A percentile compares a stretch with the other conserved stretches of the same genome.
phyloP scores from a whole-genome alignment of 2,888 invertebrate genomes.

The Exocentrus adspersus region DNA sequence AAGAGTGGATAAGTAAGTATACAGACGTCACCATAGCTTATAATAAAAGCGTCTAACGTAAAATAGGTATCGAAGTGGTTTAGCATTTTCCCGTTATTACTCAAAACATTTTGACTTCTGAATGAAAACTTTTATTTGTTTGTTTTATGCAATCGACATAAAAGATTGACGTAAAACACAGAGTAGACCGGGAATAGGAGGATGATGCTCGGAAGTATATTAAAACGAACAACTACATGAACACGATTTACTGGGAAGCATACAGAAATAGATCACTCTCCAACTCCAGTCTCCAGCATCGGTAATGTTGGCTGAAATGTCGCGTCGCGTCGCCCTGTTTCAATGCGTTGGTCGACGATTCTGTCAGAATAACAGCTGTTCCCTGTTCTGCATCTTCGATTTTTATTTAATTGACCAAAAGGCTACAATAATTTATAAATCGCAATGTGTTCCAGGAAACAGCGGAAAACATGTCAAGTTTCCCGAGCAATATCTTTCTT shows the following conservation, averaged over 20 bases:
- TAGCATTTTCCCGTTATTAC: not conserved
- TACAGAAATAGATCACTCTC: conserved; percentile 28
- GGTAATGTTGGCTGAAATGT: conserved; percentile 1
- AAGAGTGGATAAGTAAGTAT: too few relatives aligned
- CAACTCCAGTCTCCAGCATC: conserved; percentile 8
- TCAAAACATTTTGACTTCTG: conserved; percentile 14
- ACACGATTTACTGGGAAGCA: conserved; percentile 32
- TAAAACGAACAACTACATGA: conserved; percentile 27
- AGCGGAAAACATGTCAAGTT: not conserved
- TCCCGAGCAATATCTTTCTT: too few relatives aligned
- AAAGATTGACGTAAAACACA: conserved; percentile 29
- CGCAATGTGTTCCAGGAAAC: not conserved
- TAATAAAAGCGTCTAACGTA: too few relatives aligned
- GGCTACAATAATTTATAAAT: conserved; percentile 7
- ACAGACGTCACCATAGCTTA: too few relatives aligned
- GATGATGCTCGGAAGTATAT: conserved; percentile 35
- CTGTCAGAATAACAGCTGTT: conserved; percentile 20
- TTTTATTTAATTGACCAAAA: conserved; percentile 8
- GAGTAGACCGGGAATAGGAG: conserved; percentile 37
- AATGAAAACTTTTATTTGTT: conserved; percentile 36
- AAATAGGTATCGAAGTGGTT: not conserved
- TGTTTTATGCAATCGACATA: conserved; percentile 34
- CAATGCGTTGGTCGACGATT: conserved; percentile 12
- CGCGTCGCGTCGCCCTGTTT: conserved; percentile 3
- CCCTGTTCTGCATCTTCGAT: not conserved